Percentiles rank a stretch among this genome's conserved stretches.
Conservation (phyloP, 2,888 invertebrate genomes). For the Platycheirus rosarum region DNA sequence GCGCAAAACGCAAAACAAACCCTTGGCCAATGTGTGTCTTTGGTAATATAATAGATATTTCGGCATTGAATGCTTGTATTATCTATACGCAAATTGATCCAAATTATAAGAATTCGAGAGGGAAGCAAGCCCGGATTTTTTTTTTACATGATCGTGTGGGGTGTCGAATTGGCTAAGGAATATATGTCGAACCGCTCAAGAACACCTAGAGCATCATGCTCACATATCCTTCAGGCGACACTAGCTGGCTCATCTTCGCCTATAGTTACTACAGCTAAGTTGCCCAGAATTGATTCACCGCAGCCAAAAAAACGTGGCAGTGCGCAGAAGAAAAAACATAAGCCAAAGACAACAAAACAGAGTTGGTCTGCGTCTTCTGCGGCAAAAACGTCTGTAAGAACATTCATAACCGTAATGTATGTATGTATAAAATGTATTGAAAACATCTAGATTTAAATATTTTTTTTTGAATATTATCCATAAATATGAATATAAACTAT, state of each 20-base stretch:
- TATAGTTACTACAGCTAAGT: background rate
- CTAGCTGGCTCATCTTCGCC: constrained; percentile 4
- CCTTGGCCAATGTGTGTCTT: constrained; percentile 49
- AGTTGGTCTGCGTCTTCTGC: constrained; percentile 10
- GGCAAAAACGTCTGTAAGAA: constrained; percentile 13
- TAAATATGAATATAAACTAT: too few relatives aligned
- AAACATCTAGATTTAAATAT: too few relatives aligned
- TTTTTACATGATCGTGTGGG: constrained; percentile 18
- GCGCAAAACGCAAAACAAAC: constrained; percentile 49
- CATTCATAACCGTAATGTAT: constrained; percentile 4
- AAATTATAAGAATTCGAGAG: background rate
- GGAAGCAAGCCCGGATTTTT: background rate
- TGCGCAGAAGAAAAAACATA: constrained; percentile 4
- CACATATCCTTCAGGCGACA: background rate
- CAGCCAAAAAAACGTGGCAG: constrained; percentile 1
- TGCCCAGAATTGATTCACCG: background rate
- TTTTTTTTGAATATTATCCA: too few relatives aligned
- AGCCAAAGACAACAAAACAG: constrained; percentile 3
- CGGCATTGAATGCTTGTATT: background rate
- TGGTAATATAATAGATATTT: background rate
- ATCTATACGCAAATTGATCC: background rate
- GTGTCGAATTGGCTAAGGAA: constrained; percentile 18
- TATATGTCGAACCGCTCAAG: constrained; percentile 23
- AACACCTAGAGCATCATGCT: constrained; percentile 22
- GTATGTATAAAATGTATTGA: too few relatives aligned